Conservation (phyloP, 2,888 invertebrate species). For the Heliconius aoede region DNA sequence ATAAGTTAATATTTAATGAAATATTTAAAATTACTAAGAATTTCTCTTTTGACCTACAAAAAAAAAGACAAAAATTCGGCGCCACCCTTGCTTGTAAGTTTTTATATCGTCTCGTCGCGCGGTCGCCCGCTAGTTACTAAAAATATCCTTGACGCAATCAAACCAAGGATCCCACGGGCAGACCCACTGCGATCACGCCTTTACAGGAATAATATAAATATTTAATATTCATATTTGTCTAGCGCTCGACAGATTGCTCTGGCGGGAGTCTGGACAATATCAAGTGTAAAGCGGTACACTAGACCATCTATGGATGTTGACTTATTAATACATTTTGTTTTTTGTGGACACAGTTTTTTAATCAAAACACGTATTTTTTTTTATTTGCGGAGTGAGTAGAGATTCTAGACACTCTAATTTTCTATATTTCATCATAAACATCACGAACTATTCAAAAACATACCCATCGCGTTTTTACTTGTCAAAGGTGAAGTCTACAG, state of each 20-base stretch:
- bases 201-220: conserved; percentile 73
- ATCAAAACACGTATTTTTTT: background rate
- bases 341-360: background rate
- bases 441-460: background rate
- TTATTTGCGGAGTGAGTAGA: background rate
- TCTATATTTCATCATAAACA: background rate
- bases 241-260: conserved; percentile 59
- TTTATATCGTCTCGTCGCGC: conserved; percentile 71
- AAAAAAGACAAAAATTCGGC: conserved; percentile 53
- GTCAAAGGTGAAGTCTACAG: too few relatives aligned
- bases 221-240: conserved; percentile 72
- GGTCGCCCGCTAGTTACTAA: conserved; percentile 65
- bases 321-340: conserved; percentile 16
- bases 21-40: background rate
- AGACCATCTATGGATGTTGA: conserved; percentile 14
- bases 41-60: conserved; percentile 18
- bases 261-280: conserved; percentile 62
- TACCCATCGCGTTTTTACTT: too few relatives aligned
- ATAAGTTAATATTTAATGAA: background rate
- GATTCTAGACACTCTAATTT: background rate
- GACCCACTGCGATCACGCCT: conserved; percentile 53
- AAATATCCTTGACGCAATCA: conserved; percentile 78
- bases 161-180: conserved; percentile 68
- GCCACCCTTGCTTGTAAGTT: conserved; percentile 74
- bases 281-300: conserved; percentile 39